Base-by-base conservation (phyloP, 2,797 vertebrate genomes). In the Etheostoma nigrum region DNA sequence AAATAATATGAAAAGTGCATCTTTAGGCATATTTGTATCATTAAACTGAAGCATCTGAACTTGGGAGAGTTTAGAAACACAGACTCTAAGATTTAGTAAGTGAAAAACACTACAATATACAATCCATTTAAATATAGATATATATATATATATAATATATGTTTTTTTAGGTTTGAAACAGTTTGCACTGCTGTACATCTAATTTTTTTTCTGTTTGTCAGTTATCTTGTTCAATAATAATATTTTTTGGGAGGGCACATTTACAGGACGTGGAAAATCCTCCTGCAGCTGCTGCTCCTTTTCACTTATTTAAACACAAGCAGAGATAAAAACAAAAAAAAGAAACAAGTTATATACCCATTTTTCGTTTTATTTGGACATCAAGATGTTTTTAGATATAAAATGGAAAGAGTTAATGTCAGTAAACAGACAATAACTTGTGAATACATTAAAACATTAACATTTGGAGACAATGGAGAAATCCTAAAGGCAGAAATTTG, bases 321-420 rank as follows among this genome's bases (percentile, higher is more conserved):
- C 49, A 55, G 19, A 60, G 5, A 54, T 36, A 25, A 19, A 4
- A 16, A 25, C 53, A 45, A 48, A 42, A 11, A 3, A n/a, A 49
- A 27, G 27, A 53, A 65, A 13, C 4, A 1, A 2, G 0, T 4
- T 71, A 30, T 88, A 59, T 2, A 4, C 18, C 27, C 0, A 67
- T 88, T 84, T 84, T 91, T 92, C 88, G 83, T 93, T 91, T 88
- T 23, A 62, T 62, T 45, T 27, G 1, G 6, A 27, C 18, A 4
- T 4, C 2, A 64, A 0, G 4, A 0, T 74, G 73, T 82, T 86
- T 91, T 91, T 85, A 74, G 48, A 80, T 44, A 36, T 55, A 13
- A 69, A 86, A 80, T 68, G 4, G 10, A 78, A 67, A 47, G 6
- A 21, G 67, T 85, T 45, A 62, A 36, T 59, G 12, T 48, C 19